Evolutionary conservation across 35 echinoderm and acorn worm species (phyloP).

Genomic region (Eucidaris tribuloides): DNA sequence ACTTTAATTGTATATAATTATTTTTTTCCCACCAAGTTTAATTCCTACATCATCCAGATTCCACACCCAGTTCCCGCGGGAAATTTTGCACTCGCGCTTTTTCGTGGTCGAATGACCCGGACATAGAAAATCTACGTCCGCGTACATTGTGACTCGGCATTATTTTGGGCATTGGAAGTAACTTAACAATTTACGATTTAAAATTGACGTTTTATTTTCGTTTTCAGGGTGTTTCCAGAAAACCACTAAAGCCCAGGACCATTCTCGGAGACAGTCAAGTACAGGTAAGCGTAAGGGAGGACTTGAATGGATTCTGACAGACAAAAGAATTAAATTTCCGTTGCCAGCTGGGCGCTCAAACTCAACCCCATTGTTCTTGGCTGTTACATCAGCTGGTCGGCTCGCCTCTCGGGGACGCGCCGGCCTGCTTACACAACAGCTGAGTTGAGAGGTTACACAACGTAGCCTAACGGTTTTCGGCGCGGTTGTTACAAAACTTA

Average conservation of each 20-base stretch:
- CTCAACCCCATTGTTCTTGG: not conserved
- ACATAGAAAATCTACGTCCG: too few relatives aligned
- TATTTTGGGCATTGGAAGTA: too few relatives aligned
- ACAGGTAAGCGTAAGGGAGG: conserved; percentile 23
- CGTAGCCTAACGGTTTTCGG: conserved; percentile 12
- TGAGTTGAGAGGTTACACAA: not conserved
- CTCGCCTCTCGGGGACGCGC: not conserved
- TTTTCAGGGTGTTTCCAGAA: not conserved
- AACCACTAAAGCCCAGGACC: conserved; percentile 16
- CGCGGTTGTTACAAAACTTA: not conserved
- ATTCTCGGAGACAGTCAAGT: conserved; percentile 51
- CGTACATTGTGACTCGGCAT: too few relatives aligned
- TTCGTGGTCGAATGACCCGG: too few relatives aligned
- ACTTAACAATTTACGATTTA: too few relatives aligned
- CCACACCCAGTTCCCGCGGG: too few relatives aligned
- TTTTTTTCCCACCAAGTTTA: too few relatives aligned
- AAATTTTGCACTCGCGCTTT: too few relatives aligned
- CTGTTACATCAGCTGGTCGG: not conserved
- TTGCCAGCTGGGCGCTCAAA: not conserved
- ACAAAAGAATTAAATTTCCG: not conserved
- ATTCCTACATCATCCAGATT: too few relatives aligned
- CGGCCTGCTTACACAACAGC: conserved; percentile 4
- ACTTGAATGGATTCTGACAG: not conserved
- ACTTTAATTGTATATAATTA: too few relatives aligned
- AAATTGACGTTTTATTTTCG: not conserved